Evolutionary conservation across 2,113 vertebrate species (phyloP).

Genomic region (Atherinomorus stipes): DNA sequence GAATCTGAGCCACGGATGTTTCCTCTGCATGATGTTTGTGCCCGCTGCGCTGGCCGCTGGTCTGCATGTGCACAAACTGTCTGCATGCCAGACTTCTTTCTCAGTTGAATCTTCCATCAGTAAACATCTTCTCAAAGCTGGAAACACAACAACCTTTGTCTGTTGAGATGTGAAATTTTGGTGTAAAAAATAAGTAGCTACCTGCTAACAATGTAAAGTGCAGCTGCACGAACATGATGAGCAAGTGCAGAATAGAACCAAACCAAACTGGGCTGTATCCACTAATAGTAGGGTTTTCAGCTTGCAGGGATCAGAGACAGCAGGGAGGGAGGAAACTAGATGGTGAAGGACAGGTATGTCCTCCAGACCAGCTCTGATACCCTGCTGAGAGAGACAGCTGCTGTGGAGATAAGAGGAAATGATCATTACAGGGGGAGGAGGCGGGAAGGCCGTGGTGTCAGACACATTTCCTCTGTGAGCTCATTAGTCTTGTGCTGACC

Average conservation of each 20-base stretch:
- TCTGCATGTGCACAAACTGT: no score
- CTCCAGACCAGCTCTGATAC: conserved; percentile 47
- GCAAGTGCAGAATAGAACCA: background rate
- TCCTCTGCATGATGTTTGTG: no score
- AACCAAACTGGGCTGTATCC: background rate
- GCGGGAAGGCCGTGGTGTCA: conserved; percentile 32
- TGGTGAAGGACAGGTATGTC: conserved; percentile 46
- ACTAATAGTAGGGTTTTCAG: conserved; percentile 37
- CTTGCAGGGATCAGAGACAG: conserved; percentile 28
- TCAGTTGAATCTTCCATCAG: no score
- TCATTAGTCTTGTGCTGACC: conserved; percentile 68
- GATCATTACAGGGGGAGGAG: conserved; percentile 60
- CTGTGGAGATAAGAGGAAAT: conserved; percentile 57
- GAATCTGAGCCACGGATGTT: no score
- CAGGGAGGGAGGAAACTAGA: conserved; percentile 12
- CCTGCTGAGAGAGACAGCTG: conserved; percentile 47
- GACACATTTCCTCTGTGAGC: conserved; percentile 51
- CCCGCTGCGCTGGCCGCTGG: no score
- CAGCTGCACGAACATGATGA: background rate
- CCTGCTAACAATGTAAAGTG: background rate
- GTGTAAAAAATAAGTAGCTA: background rate
- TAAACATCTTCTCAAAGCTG: background rate
- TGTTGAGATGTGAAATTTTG: background rate
- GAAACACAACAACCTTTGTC: background rate
- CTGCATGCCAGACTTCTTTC: no score